A percentile compares a stretch with the other conserved stretches of the same genome.
Evolutionary conservation across 2,113 vertebrate species (phyloP).

Genomic region (Euleptes europaea): DNA sequence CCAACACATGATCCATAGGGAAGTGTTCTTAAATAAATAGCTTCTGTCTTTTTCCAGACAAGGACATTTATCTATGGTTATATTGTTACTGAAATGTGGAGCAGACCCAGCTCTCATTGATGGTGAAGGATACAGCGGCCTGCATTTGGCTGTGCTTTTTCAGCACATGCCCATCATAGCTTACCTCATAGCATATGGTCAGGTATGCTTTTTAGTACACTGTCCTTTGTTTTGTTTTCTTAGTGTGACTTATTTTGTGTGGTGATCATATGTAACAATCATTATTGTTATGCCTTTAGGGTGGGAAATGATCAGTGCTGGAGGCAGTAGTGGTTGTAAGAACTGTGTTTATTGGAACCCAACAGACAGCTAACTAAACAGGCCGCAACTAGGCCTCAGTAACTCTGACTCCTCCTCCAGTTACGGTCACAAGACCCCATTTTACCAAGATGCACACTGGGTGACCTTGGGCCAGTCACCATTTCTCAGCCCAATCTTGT

Average conservation of each 20-base stretch:
- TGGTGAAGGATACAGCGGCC: constrained; percentile 89
- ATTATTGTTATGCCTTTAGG: too few relatives aligned
- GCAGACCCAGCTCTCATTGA: constrained; percentile 89
- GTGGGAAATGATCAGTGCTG: too few relatives aligned
- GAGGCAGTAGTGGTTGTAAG: too few relatives aligned
- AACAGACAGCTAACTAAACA: too few relatives aligned
- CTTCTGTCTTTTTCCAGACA: constrained; percentile 73
- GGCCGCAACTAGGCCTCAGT: too few relatives aligned
- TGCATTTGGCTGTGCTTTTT: constrained; percentile 94
- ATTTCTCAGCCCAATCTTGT: too few relatives aligned
- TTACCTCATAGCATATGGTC: constrained; percentile 92
- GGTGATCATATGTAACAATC: neutral
- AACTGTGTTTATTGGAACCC: too few relatives aligned
- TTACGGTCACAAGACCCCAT: too few relatives aligned
- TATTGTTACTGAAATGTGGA: constrained; percentile 88
- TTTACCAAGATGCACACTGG: too few relatives aligned
- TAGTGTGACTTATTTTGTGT: accelerated
- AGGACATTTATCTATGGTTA: constrained; percentile 93
- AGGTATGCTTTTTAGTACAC: constrained; percentile 76
- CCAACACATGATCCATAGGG: neutral
- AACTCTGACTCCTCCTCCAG: too few relatives aligned
- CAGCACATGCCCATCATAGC: constrained; percentile 94
- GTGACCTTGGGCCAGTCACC: too few relatives aligned
- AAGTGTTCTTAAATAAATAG: neutral
- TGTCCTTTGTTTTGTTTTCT: neutral